Conservation (phyloP, 2,113 vertebrate genomes). For the Cynocephalus volans region DNA sequence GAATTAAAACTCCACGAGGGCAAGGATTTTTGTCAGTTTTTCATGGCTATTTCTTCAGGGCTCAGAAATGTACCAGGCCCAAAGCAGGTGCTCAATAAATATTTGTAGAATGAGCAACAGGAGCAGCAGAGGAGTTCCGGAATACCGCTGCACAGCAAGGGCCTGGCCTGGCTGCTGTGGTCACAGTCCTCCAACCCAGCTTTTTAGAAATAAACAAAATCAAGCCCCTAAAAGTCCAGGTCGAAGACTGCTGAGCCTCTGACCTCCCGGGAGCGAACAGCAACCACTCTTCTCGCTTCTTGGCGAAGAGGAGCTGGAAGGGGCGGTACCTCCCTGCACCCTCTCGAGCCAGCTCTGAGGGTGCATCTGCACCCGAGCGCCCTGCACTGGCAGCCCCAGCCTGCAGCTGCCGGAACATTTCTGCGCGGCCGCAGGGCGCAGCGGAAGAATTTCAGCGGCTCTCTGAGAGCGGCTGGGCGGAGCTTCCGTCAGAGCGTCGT, state of each 20-base stretch:
- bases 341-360: fast-evolving
- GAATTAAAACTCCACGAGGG: neutral
- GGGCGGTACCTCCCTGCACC: fast-evolving
- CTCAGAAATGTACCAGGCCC: neutral
- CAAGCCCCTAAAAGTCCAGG: neutral
- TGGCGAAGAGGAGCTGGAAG: too few relatives aligned
- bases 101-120: neutral
- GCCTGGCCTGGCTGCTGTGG: neutral
- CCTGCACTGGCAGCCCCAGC: fast-evolving
- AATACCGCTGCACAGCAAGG: neutral
- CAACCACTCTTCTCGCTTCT: neutral
- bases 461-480: fast-evolving
- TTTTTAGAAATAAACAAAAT: neutral
- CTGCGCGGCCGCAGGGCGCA: fast-evolving
- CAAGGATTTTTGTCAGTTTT: neutral
- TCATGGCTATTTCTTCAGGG: neutral
- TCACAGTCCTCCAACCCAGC: neutral
- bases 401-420: slow-evolving; percentile 54
- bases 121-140: neutral
- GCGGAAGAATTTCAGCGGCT: neutral
- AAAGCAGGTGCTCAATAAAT: neutral
- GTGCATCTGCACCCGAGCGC: fast-evolving
- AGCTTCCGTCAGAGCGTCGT: neutral
- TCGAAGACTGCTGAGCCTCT: neutral
- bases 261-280: neutral